A percentile compares a stretch with the other conserved stretches of the same genome.
Evolutionary conservation across 2,888 invertebrate genomes (phyloP).

Genomic region (Terebella lapidaria): DNA sequence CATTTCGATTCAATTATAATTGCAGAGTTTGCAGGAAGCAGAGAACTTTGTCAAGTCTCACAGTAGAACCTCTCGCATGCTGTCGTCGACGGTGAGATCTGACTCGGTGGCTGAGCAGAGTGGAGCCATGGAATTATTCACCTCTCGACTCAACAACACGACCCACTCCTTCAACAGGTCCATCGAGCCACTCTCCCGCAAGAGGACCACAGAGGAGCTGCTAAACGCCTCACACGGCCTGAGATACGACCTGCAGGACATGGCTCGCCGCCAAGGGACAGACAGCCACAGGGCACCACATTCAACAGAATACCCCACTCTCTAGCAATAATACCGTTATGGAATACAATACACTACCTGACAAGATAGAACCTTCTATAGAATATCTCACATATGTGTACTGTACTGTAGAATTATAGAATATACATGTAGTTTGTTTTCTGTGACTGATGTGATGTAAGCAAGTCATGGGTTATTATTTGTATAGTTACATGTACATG

Average conservation of each 20-base stretch:
- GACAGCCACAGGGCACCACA: not conserved
- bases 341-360: too few species aligned
- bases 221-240: constrained; percentile 2
- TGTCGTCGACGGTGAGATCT: not conserved
- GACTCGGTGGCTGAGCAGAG: not conserved
- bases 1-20: too few species aligned
- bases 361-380: too few species aligned
- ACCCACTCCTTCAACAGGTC: not conserved
- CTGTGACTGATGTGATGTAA: too few species aligned
- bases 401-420: too few species aligned
- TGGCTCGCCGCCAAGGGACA: not conserved
- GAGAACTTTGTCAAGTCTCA: not conserved
- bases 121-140: not conserved
- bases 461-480: too few species aligned
- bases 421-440: too few species aligned
- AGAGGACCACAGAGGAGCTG: not conserved
- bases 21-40: not conserved
- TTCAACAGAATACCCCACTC: not conserved
- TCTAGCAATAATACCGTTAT: too few species aligned
- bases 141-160: not conserved
- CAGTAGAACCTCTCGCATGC: not conserved
- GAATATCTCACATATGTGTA: too few species aligned
- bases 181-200: not conserved
- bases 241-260: constrained; percentile 4
- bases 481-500: too few species aligned